Base-by-base conservation (phyloP, 1,140 invertebrate species). In the Temnothorax curvispinosus region DNA sequence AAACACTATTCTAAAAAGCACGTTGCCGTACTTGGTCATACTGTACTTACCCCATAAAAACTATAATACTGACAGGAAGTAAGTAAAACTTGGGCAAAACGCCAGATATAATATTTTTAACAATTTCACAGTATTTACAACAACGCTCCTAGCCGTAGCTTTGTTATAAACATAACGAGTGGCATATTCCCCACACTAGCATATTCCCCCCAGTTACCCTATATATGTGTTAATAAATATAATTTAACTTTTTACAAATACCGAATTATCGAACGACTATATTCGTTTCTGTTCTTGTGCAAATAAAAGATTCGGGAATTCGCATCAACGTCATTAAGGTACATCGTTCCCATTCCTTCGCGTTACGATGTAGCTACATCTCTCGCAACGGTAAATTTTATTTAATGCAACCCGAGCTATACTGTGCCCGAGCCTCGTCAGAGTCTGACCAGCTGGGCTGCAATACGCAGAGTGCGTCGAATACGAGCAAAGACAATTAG, bases 401-500 rank as follows among this genome's bases (percentile, higher is more conserved):
- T 74, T 72, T 82, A 82, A 82, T 47, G 21, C 18, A 52, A 67
- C 6, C 18, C 9, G 74, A 27, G 27, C 27, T 27, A 27, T 27
- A 27, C 27, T 27, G 27, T 27, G 27, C 9, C 18, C 9, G 74
- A 62, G 35, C 38, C 56, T 72, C 47, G 9, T 60, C n/a, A 47
- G 62, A 50, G 27, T 32, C n/a, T 38, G 67, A 84, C 35, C 78
- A 82, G 69, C 50, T 80, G 32, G 32, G 35, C n/a, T 80, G 85
- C 80, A 50, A 60, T 60, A 41, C 32, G 32, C 47, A 75, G 27
- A 85, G 35, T 47, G 67, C 74, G 72, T 65, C 82, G 60, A 65
- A 47, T 77, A 85, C 60, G 32, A 38, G 74, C 50, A 71, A 76
- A 76, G 84, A 88, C 89, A 93, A 93, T 94, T 93, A 93, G 88